A percentile compares a stretch with the other conserved stretches of the same genome.
phyloP scores from a whole-genome alignment of 2,888 invertebrate genomes.

The Campopleginae sp. region DNA sequence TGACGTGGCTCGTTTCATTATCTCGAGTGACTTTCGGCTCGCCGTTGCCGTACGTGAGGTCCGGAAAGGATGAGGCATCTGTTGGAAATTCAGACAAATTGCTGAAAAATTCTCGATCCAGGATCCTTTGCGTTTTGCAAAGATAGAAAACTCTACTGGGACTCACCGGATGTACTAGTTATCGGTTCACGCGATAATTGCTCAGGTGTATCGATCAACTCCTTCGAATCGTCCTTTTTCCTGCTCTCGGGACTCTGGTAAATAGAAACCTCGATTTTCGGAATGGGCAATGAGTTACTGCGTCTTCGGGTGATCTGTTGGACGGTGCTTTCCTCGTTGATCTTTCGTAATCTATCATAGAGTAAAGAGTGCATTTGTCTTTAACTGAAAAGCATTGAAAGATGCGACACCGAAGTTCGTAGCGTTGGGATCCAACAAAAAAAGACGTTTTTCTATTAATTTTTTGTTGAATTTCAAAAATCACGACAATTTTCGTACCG shows the following conservation, averaged over 20 bases:
- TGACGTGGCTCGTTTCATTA: conserved; percentile 83
- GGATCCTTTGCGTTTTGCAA: background rate
- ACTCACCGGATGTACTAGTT: conserved; percentile 87
- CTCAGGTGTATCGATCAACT: conserved; percentile 92
- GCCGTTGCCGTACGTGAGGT: conserved; percentile 83
- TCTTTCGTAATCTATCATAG: conserved; percentile 90
- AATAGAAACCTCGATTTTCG: conserved; percentile 95
- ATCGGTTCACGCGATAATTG: conserved; percentile 85
- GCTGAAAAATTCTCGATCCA: background rate
- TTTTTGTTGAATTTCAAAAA: no score
- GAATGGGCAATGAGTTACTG: conserved; percentile 96
- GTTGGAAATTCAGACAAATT: background rate
- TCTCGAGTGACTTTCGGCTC: conserved; percentile 81
- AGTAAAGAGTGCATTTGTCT: background rate
- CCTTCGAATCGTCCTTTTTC: conserved; percentile 88
- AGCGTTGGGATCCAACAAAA: no score
- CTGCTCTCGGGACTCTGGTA: conserved; percentile 91
- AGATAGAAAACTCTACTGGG: background rate
- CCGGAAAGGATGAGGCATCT: conserved; percentile 77
- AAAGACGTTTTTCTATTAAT: no score
- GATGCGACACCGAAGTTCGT: no score
- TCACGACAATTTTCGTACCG: no score
- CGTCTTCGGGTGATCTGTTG: conserved; percentile 93
- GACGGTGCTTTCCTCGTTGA: conserved; percentile 92
- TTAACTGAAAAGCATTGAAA: background rate